These are phyloP conservation scores for Drosophila seguyi DNA, from an alignment of 1,140 invertebrate species.

Conservation along the genomic window DNA sequence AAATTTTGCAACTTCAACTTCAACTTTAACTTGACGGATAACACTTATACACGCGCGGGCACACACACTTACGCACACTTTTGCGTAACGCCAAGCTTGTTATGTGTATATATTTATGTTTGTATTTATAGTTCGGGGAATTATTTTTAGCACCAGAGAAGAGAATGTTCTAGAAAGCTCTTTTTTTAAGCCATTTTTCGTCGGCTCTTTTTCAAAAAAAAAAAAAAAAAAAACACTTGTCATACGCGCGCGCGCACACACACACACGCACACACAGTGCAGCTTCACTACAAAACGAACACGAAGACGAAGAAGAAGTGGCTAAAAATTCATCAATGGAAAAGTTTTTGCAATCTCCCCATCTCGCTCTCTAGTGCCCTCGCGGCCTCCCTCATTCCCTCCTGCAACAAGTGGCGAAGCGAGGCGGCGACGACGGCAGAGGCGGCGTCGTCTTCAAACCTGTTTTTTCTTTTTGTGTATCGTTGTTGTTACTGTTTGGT, in stretches of 20 bases:
- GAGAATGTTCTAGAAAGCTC: conserved; percentile 65
- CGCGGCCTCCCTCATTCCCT: conserved; percentile 22
- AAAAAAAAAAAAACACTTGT: no score
- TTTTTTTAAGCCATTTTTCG: conserved; percentile 8
- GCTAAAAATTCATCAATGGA: conserved; percentile 77
- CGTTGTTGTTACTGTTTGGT: conserved; percentile 40
- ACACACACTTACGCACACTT: conserved; percentile 2
- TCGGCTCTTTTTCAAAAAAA: conserved; percentile 6
- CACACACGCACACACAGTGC: conserved; percentile 9
- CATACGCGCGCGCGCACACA: conserved; percentile 3
- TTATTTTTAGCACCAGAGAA: conserved; percentile 36
- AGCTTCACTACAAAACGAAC: conserved; percentile 28
- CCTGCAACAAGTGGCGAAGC: conserved; percentile 39
- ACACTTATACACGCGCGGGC: background rate
- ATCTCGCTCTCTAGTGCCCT: conserved; percentile 44
- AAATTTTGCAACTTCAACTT: conserved; percentile 32
- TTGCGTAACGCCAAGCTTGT: conserved; percentile 7
- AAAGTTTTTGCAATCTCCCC: conserved; percentile 74
- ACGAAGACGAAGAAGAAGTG: conserved; percentile 26
- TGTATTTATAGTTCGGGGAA: conserved; percentile 13
- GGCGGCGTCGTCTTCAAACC: conserved; percentile 71
- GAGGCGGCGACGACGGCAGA: conserved; percentile 41
- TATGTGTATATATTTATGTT: conserved; percentile 12
- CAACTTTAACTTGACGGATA: conserved; percentile 14
- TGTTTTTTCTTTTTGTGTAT: conserved; percentile 50